Evolutionary conservation across 2,888 invertebrate species (phyloP), one percentile per base, ranked within the genome.

Genomic region (Timema cristinae): DNA sequence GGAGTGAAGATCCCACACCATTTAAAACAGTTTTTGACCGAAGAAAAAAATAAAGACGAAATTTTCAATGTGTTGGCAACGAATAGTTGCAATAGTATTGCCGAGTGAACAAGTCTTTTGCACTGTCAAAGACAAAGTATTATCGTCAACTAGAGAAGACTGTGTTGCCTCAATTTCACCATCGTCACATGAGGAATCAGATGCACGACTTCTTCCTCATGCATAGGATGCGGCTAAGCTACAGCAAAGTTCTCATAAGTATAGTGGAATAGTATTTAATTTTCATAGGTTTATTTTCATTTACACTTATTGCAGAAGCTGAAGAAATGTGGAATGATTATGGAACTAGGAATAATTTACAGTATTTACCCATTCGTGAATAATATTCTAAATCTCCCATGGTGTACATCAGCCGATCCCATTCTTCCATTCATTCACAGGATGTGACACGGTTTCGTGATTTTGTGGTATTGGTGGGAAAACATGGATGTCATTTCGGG

Each of bases 141-240:
- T 68, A 48, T 50, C 70, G 15, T 59, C 15, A 5, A 32, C 59
- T 59, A n/a, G n/a, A 48, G 63, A 69, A 56, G 6, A 49, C 9
- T 15, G 49, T 61, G 15, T 59, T 13, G 50, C 59, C 7, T 32
- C 11, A 10, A 70, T 70, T 63, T 70, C n/a, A 1, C 66, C 70
- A 47, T 69, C 59, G n/a, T 56, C 59, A 15, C 70, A 70, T 2
- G 70, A 70, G 50, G 70, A 70, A 48, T 66, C 66, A 61, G 70
- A 61, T 70, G 50, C 50, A n/a, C 50, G 63, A n/a, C 70, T 70
- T 50, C 49, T 70, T 15, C 61, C 63, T n/a, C 70, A 70, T 48
- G 9, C 50, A 7, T 56, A 61, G 50, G 47, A 70, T 61, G 70
- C 70, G 6, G 70, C 9, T 16, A 13, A 13, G 50, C 32, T 48